Evolutionary conservation across 2,888 invertebrate genomes (phyloP), one percentile per base, ranked within the genome.

Genomic region (Autographa gamma): DNA sequence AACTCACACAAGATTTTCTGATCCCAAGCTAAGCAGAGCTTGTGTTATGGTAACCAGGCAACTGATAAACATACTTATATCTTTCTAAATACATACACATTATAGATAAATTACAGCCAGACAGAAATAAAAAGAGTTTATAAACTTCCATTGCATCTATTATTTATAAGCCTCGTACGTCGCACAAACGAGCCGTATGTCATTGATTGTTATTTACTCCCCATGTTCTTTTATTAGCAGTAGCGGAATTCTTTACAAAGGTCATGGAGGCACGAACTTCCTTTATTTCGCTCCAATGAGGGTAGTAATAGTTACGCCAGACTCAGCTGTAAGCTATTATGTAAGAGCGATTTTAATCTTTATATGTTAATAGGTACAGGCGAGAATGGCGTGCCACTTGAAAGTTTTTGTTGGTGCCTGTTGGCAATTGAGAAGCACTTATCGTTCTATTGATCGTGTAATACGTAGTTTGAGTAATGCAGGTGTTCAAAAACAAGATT

Each of bases 141-240:
- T n/a, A n/a, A n/a, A n/a, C n/a, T n/a, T n/a, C n/a, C n/a, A n/a
- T n/a, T n/a, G n/a, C n/a, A n/a, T 11, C 11, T 11, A 38, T 11
- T 38, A 11, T 11, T 11, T 41, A 1, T 65, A 48, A 63, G 11
- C 16, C 56, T 43, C 48, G 76, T 61, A 63, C 62, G 38, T 72
- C 73, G 66, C 80, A 56, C 68, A 63, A 32, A 60, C 16, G 59
- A 63, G 13, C 80, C 60, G 66, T 81, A 68, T 77, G 71, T 72
- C 66, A 70, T 38, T 63, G 63, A 68, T 68, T 68, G 69, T 74
- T 81, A 75, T 71, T 67, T 73, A 74, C 84, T 79, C 77, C 87
- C 86, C 77, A 74, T 80, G 84, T 85, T 90, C 90, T 90, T 91
- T 91, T 91, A 92, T 92, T 90, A 90, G 88, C 87, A 85, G 86